Percentiles rank a stretch among this genome's conserved stretches.
Evolutionary conservation across 1,140 invertebrate genomes (phyloP).

Genomic region (Berghia stephanieae): DNA sequence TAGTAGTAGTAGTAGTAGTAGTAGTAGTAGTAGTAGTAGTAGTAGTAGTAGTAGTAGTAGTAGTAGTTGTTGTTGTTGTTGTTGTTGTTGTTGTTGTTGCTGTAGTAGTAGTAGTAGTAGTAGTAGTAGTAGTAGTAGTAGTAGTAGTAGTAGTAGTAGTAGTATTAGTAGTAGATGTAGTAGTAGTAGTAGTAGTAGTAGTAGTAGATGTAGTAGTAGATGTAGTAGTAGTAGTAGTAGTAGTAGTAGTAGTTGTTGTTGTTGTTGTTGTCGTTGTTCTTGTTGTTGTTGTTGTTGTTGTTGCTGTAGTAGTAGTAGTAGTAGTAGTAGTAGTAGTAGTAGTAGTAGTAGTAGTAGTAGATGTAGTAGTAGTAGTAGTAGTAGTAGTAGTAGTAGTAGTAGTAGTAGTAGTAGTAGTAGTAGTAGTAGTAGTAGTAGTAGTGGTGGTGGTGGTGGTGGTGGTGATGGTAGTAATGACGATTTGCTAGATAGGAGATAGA

Average conservation of each 20-base stretch:
- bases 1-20: slow-evolving; percentile 7
- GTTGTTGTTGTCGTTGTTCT: too few species aligned
- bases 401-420: slow-evolving; percentile 7
- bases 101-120: background rate
- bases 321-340: background rate
- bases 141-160: background rate
- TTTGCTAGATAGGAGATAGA: too few species aligned
- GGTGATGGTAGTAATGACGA: too few species aligned
- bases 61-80: too few species aligned
- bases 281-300: too few species aligned
- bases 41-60: slow-evolving; percentile 7
- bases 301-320: background rate
- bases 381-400: slow-evolving; percentile 7
- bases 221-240: slow-evolving; percentile 2
- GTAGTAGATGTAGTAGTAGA: background rate
- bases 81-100: too few species aligned
- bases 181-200: slow-evolving; percentile 8
- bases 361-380: background rate
- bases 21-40: slow-evolving; percentile 7
- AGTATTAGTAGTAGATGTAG: too few species aligned
- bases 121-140: background rate
- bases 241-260: background rate
- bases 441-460: too few species aligned
- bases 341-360: slow-evolving; percentile 7
- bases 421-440: slow-evolving; percentile 4